Base-by-base conservation (phyloP, 2,113 vertebrate species). In the Passer domesticus region DNA sequence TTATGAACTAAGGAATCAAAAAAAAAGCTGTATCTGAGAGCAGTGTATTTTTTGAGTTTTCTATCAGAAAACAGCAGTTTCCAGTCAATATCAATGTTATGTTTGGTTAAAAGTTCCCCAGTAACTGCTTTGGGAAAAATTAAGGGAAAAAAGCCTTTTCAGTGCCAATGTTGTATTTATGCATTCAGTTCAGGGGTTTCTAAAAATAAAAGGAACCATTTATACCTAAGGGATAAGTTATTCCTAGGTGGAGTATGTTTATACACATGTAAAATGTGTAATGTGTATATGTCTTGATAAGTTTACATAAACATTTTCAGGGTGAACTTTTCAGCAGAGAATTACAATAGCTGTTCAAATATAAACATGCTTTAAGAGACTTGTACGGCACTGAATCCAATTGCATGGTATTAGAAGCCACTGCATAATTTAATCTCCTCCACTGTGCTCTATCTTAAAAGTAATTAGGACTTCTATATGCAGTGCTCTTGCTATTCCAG, bases 381-480 rank as follows among this genome's bases (percentile, higher is more conserved):
- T 83, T 52, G 43, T 50, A 35, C 56, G 41, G 83, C 70, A 58
- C 23, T 77, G 59, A 96, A 70, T 86, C 88, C 79, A 67, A 47
- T 83, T 62, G 88, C 64, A n/a, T 63, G 59, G 7, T 63, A 58
- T 93, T 95, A 77, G 23, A 86, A 70, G 49, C 25, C 83, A 63
- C 76, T 90, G 63, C 75, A 90, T 93, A 83, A 97, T 94, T 90
- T 81, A 77, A 78, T 93, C 55, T 86, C 43, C 58, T 90, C 80
- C 63, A 15, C 55, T 67, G 59, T 92, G 43, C 47, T 94, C 89
- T 67, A 6, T 89, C 50, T 83, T 95, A 74, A 74, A 90, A 93
- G 76, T 92, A 81, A 90, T 93, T 93, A 94, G 69, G 70, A 85
- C 50, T 80, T 88, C 90, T 89, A 83, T 86, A 90, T 90, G 52